A percentile compares a stretch with the other conserved stretches of the same genome.
These are phyloP conservation scores for Halcyon leucocephala DNA, from an alignment of 2,797 vertebrate genomes.

Conservation along the genomic window DNA sequence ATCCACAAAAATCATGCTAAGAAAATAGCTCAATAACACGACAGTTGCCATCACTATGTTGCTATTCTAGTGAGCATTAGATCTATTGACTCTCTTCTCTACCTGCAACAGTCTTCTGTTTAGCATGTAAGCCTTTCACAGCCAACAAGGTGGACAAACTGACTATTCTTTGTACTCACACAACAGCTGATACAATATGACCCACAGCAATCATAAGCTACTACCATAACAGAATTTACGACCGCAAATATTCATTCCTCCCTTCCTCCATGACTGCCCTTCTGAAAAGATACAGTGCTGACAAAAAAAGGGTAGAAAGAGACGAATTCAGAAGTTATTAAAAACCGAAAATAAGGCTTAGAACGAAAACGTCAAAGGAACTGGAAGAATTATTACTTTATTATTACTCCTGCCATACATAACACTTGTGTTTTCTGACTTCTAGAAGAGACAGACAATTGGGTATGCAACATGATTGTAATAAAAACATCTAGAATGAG, in stretches of 20 bases:
- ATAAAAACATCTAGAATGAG: not conserved
- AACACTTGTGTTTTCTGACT: not conserved
- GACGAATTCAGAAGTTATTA: not conserved
- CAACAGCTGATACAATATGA: not conserved
- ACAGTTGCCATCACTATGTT: not conserved
- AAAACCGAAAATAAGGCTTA: not conserved
- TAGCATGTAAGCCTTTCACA: not conserved
- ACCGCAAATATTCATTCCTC: not conserved
- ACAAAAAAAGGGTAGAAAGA: not conserved
- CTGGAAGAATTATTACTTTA: not conserved
- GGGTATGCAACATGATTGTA: not conserved
- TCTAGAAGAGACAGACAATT: not conserved
- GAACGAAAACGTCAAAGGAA: not conserved
- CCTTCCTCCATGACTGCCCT: not conserved
- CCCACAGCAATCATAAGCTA: not conserved
- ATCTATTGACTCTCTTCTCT: not conserved
- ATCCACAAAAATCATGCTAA: not conserved
- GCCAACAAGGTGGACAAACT: not conserved
- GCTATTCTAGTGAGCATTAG: not conserved
- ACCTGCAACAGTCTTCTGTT: not conserved
- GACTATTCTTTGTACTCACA: not conserved
- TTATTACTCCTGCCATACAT: not conserved
- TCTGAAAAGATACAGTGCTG: not conserved
- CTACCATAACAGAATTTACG: not conserved
- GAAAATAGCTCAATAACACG: not conserved